These are phyloP conservation scores for Psittacara wagleri DNA, from an alignment of 2,113 vertebrate genomes.

Conservation along the genomic window DNA sequence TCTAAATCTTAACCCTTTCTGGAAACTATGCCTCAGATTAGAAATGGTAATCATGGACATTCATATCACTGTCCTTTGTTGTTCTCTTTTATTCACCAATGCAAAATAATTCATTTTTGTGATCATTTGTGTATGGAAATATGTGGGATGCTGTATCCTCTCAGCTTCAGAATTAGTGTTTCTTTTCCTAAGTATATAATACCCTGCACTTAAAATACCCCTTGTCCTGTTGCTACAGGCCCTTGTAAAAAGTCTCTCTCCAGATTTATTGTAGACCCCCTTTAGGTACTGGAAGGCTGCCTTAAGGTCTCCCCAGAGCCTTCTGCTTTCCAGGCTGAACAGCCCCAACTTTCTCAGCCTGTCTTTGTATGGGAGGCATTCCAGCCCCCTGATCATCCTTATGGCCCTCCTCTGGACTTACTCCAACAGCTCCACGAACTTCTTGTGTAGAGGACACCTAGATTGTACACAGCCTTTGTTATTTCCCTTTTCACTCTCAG, in stretches of 20 bases:
- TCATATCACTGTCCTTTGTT: background rate
- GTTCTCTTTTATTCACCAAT: background rate
- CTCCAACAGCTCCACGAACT: background rate
- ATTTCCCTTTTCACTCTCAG: background rate
- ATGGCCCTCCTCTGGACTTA: background rate
- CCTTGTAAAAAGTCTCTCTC: background rate
- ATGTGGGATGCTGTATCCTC: background rate
- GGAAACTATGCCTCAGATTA: slow-evolving; percentile 12
- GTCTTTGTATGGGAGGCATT: background rate
- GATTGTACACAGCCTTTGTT: background rate
- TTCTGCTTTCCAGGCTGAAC: background rate
- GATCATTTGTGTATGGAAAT: background rate
- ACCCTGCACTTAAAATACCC: background rate
- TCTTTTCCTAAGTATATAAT: background rate
- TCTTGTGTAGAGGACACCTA: background rate
- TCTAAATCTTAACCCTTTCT: slow-evolving; percentile 21
- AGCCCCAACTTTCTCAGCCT: background rate
- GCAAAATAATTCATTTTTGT: background rate
- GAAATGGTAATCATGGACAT: background rate
- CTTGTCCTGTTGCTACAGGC: background rate
- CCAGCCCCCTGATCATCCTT: background rate
- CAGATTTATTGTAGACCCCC: background rate
- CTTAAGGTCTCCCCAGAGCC: background rate
- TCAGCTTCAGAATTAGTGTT: background rate
- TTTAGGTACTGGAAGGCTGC: background rate